These are phyloP conservation scores for Parnassius mnemosyne DNA, from an alignment of 2,888 invertebrate species.

Conservation along the genomic window DNA sequence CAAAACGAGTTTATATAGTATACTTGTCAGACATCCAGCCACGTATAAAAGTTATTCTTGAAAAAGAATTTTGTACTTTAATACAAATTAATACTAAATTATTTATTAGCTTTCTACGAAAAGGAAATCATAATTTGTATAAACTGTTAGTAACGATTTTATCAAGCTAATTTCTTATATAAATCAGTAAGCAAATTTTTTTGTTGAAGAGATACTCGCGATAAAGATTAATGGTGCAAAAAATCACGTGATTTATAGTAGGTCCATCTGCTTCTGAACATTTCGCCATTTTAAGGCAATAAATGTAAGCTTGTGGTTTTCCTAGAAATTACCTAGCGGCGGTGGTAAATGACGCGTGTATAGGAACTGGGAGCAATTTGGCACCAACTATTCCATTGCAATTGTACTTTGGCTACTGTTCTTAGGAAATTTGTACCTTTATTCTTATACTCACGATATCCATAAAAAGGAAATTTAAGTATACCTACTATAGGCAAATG, in stretches of 20 bases:
- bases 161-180: too few species aligned
- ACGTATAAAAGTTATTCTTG: too few species aligned
- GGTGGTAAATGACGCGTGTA: slow-evolving; percentile 70
- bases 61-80: too few species aligned
- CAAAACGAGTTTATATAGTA: too few species aligned
- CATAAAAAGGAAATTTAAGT: too few species aligned
- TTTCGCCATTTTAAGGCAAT: slow-evolving; percentile 26
- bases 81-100: too few species aligned
- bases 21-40: too few species aligned
- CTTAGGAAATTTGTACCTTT: not conserved
- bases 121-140: too few species aligned
- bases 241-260: slow-evolving; percentile 22
- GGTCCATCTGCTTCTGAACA: slow-evolving; percentile 22
- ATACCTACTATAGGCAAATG: too few species aligned
- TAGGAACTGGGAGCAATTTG: slow-evolving; percentile 72
- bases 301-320: slow-evolving; percentile 29
- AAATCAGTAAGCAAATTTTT: too few species aligned
- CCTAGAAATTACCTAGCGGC: slow-evolving; percentile 37
- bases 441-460: not conserved
- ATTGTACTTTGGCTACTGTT: not conserved
- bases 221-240: slow-evolving; percentile 23
- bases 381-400: slow-evolving; percentile 54
- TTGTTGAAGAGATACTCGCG: not conserved
- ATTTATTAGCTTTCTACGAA: too few species aligned
- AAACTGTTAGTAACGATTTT: too few species aligned